These are phyloP conservation scores for Myotis pilosus DNA, from an alignment of 2,797 vertebrate genomes.

Conservation along the genomic window DNA sequence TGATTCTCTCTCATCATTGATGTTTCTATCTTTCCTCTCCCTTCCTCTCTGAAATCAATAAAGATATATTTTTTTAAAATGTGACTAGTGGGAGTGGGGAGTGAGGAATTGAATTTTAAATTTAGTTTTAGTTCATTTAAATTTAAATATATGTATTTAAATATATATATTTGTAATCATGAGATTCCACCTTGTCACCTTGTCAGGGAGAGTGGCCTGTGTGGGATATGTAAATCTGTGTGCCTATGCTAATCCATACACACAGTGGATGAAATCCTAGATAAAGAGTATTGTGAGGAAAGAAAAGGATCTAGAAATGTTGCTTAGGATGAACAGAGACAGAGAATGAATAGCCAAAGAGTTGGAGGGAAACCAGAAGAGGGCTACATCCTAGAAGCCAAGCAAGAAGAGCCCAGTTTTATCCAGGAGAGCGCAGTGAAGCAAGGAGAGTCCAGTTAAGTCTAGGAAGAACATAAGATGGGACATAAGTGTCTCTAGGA, in stretches of 20 bases:
- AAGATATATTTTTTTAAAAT: not conserved
- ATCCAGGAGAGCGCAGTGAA: not conserved
- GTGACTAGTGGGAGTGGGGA: not conserved
- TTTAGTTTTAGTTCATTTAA: slow-evolving; percentile 23
- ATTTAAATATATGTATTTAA: not conserved
- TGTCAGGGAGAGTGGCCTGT: not conserved
- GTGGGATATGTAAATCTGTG: not conserved
- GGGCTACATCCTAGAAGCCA: not conserved
- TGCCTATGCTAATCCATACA: not conserved
- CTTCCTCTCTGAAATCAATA: too few species aligned
- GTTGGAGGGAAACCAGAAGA: not conserved
- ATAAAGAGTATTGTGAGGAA: not conserved
- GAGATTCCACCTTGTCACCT: not conserved
- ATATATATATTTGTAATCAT: not conserved
- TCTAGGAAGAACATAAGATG: not conserved
- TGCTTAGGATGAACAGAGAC: not conserved
- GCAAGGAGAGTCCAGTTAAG: not conserved
- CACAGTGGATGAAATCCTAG: not conserved
- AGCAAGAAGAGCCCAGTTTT: not conserved
- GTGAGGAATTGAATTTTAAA: not conserved
- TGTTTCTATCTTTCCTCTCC: too few species aligned
- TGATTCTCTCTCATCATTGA: too few species aligned
- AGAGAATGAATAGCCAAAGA: not conserved
- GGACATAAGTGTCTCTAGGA: not conserved
- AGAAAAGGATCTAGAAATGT: slow-evolving; percentile 30